These are phyloP conservation scores for Ridgeia piscesae DNA, from an alignment of 1,140 invertebrate genomes.

Conservation along the genomic window DNA sequence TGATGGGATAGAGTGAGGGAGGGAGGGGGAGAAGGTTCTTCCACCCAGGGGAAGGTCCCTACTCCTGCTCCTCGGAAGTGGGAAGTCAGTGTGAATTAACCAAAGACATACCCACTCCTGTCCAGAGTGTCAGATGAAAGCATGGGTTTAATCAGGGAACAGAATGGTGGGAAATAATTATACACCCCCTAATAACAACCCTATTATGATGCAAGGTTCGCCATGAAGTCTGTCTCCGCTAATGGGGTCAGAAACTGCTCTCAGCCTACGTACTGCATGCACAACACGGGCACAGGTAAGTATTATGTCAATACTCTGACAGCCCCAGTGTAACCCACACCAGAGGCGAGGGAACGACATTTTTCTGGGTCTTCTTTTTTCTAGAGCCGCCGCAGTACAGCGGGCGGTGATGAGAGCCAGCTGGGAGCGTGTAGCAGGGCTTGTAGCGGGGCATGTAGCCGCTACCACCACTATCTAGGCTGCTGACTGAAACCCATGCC, in stretches of 20 bases:
- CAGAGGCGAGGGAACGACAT: neutral
- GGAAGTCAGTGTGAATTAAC: neutral
- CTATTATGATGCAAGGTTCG: neutral
- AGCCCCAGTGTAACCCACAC: neutral
- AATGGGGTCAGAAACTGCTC: neutral
- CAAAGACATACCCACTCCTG: neutral
- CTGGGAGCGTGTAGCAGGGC: neutral
- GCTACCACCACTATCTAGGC: neutral
- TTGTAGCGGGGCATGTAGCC: neutral
- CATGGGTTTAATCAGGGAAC: neutral
- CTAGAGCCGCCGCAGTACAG: neutral
- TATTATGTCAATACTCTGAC: constrained; percentile 1
- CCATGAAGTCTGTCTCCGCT: neutral
- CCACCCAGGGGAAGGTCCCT: neutral
- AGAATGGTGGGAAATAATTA: neutral
- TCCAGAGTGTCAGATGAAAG: neutral
- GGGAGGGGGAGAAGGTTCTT: neutral
- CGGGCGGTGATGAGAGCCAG: neutral
- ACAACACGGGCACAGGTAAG: neutral
- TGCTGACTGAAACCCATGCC: too few relatives aligned
- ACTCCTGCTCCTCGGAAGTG: neutral
- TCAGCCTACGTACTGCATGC: neutral
- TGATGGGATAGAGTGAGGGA: neutral
- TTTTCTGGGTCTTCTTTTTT: constrained; percentile 6
- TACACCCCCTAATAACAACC: neutral